phyloP scores from a whole-genome alignment of 2,113 vertebrate species.

The Ictidomys tridecemlineatus region DNA sequence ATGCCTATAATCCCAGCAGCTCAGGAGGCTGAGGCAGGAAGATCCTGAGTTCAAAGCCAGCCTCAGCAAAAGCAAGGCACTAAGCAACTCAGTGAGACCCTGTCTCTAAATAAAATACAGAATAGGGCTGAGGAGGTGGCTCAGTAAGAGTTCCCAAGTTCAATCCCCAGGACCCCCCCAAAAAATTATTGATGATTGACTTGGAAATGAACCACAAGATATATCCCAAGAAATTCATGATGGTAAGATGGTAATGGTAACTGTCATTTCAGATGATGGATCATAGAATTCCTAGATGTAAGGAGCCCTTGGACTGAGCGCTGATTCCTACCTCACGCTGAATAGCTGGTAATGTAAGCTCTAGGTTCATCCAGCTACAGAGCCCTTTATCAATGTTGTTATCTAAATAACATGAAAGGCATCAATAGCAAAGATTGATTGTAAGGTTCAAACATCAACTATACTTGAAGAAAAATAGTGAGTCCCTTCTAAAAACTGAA shows the following conservation, averaged over 20 bases:
- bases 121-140: no score
- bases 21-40: no score
- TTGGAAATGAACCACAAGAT: background rate
- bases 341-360: background rate
- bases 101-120: no score
- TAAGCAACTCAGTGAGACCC: no score
- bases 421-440: background rate
- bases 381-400: background rate
- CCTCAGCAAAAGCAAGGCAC: no score
- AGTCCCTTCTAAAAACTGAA: background rate
- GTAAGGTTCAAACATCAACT: background rate
- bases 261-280: background rate
- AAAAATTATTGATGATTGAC: background rate
- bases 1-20: no score
- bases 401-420: background rate
- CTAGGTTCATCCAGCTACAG: background rate
- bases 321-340: background rate
- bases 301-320: background rate
- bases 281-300: background rate
- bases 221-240: background rate
- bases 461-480: background rate
- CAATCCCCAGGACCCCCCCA: no score
- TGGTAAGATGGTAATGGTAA: accelerated
- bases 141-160: no score
- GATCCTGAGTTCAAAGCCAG: no score